Base-by-base conservation (phyloP, 2,888 invertebrate species). In the Sclerodermus sp. region DNA sequence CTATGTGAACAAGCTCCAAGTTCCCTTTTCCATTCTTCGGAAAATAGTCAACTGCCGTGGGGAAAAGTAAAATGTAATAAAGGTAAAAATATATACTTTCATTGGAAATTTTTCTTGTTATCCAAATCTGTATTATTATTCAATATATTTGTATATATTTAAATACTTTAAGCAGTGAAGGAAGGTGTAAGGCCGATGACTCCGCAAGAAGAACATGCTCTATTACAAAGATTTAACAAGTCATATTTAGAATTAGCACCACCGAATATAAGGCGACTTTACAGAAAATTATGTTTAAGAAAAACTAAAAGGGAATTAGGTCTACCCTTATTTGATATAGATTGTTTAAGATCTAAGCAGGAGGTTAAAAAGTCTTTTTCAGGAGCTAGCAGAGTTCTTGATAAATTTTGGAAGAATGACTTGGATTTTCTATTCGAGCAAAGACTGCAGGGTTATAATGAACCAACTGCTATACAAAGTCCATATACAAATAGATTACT, bases 401-500 rank as follows among this genome's bases (percentile, higher is more conserved):
- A 76, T 42, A 55, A 75, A 49, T 77, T 76, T 53, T 67, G 66
- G 9, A 63, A 58, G 3, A 67, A 71, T 4, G 67, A 70, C 43
- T 49, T 58, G 8, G 55, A 55, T 10, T 55, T 50, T 12, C 55
- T 63, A 23, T 76, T 73, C 38, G 77, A 78, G 40, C 77, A 76
- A 50, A 66, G 83, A 42, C 72, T 88, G 13, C 79, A 84, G 17
- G 83, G 86, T 1, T 74, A 75, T 51, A 76, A 78, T 18, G 82
- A 83, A 54, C 79, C 83, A 16, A 77, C 82, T 38, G 71, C 83
- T 12, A 85, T 89, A 68, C 82, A 87, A 49, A 90, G 90, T 29
- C 84, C 88, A 0, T 85, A 87, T 70, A 88, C 88, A 4, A 85
- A 85, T 56, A 84, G 88, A 45, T 77, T 86, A 46, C 82, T 96